These are phyloP conservation scores for Perca fluviatilis DNA, from an alignment of 2,113 vertebrate species.

Conservation along the genomic window DNA sequence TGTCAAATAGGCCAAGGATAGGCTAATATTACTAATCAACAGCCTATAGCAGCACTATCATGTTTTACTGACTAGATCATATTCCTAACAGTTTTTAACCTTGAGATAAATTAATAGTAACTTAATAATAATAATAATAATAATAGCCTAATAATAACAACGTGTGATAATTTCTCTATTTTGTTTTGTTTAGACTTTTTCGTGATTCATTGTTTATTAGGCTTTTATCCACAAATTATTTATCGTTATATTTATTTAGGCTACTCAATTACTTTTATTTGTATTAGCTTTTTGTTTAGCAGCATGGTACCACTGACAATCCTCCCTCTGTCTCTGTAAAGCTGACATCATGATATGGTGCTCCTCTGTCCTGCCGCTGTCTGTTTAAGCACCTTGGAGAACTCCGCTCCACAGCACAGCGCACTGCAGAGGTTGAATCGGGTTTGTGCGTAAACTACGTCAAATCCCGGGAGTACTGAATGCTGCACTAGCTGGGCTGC, in stretches of 20 bases:
- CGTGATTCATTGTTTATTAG: background rate
- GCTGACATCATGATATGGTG: too few species aligned
- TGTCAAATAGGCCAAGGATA: background rate
- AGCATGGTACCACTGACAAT: background rate
- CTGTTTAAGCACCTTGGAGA: constrained; percentile 86
- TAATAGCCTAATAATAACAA: too few species aligned
- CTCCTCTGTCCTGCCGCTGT: constrained; percentile 3
- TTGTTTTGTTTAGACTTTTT: background rate
- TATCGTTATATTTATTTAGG: background rate
- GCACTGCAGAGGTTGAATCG: constrained; percentile 51
- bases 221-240: background rate
- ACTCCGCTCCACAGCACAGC: constrained; percentile 67
- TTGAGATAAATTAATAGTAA: too few species aligned
- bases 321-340: background rate
- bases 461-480: constrained; percentile 34
- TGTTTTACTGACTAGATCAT: too few species aligned
- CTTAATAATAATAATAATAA: too few species aligned
- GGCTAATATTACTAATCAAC: too few species aligned
- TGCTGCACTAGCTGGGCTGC: constrained; percentile 33
- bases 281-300: background rate
- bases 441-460: constrained; percentile 71
- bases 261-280: background rate
- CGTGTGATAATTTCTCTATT: too few species aligned
- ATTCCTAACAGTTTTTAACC: too few species aligned
- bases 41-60: too few species aligned